Base-by-base conservation (phyloP, 2,113 vertebrate genomes). In the Noturus placidus region DNA sequence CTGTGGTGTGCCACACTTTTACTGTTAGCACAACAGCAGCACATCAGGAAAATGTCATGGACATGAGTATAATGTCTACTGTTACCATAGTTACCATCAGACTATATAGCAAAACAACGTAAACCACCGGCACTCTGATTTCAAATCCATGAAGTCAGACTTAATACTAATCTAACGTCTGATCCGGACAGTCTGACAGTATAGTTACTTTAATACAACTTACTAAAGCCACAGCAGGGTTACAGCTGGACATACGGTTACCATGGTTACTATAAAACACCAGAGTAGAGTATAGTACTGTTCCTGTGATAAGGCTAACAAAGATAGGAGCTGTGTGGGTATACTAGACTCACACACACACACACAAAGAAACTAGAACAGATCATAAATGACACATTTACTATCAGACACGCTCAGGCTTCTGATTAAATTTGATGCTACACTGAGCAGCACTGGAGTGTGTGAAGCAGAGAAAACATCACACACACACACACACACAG, bases 341-440 rank as follows among this genome's bases (percentile, higher is more conserved):
- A 42, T 42, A 72, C 35, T 63, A 63, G 3, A 63, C 46, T 27
- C 52, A 56, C 52, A 57, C 52, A 56, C 52, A 79, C 52, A 79
- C 77, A 80, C 77, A 80, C 78, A 81, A 30, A 59, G 9, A 81
- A 22, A 22, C 17, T 59, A 81, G 54, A 59, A 22, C 20, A 81
- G 78, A 57, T 81, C 78, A 81, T 81, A 81, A 81, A 81, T 81
- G 78, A 81, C 78, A 81, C 54, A 38, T 81, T 81, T 80, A 80
- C 78, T 80, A 80, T 33, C 78, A 80, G 54, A 81, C 79, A 59
- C 33, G 17, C 54, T 81, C 54, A 81, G 54, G 54, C 78, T 81
- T 35, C 54, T 81, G 78, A 81, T 81, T 81, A 35, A 81, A 81
- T 81, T 81, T 81, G 30, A 81, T 81, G 78, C 78, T 57, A 81